Evolutionary conservation across 2,797 vertebrate species (phyloP).

Genomic region (Sarcophilus harrisii): DNA sequence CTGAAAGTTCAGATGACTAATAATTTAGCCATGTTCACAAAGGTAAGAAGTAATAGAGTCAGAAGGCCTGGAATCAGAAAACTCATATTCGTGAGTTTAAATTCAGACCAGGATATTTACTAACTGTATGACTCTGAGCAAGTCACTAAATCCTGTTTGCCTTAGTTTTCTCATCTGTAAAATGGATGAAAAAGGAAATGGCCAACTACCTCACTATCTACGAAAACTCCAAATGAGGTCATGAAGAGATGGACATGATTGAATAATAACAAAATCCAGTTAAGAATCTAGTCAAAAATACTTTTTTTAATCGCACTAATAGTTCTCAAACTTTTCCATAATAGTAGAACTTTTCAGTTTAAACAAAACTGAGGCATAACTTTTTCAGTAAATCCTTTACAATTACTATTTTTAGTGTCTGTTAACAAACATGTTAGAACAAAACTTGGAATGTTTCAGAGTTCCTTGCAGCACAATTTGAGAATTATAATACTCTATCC

Average conservation of each 20-base stretch:
- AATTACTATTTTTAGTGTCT: background rate
- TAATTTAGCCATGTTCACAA: constrained; percentile 63
- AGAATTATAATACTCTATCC: background rate
- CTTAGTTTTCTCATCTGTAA: background rate
- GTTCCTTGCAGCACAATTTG: background rate
- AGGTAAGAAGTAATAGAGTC: constrained; percentile 50
- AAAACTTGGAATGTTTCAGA: background rate
- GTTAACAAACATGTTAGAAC: background rate
- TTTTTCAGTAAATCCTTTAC: background rate
- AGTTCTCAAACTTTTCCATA: background rate
- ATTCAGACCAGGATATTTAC: background rate
- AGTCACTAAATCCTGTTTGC: background rate
- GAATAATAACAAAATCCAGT: background rate
- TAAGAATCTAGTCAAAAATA: background rate
- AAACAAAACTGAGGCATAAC: background rate
- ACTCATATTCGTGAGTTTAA: background rate
- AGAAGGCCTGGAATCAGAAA: background rate
- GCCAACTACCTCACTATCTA: background rate
- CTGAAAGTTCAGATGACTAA: constrained; percentile 58
- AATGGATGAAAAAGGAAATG: background rate
- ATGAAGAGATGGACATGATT: background rate
- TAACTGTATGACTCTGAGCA: background rate
- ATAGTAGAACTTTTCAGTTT: background rate
- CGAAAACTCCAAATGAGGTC: background rate
- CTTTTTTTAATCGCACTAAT: background rate